Percentiles rank a stretch among this genome's conserved stretches.
Conservation (phyloP, 2,797 vertebrate species). For the Hemibagrus guttatus region DNA sequence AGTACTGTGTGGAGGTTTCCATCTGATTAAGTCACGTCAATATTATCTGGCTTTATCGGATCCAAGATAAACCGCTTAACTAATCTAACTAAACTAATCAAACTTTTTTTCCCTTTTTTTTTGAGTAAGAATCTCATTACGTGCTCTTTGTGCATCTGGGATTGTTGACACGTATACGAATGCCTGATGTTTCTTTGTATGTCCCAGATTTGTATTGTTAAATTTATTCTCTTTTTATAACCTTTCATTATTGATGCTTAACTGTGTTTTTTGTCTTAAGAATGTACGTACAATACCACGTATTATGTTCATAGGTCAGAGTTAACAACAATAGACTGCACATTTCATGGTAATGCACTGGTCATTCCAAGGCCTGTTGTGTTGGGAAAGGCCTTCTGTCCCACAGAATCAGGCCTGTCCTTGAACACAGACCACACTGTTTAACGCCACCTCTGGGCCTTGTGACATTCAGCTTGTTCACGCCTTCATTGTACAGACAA, state of each 20-base stretch:
- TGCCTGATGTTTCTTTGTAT: not conserved
- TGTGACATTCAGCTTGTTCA: constrained; percentile 69
- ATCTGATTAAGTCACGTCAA: constrained; percentile 35
- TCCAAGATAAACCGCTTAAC: constrained; percentile 27
- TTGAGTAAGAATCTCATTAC: not conserved
- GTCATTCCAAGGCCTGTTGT: constrained; percentile 42
- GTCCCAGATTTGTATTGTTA: not conserved
- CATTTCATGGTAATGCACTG: constrained; percentile 46
- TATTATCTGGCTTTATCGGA: constrained; percentile 27
- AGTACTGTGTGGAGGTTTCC: constrained; percentile 40
- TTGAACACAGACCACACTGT: constrained; percentile 69
- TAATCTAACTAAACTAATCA: not conserved
- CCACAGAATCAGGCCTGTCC: constrained; percentile 51
- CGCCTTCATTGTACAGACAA: constrained; percentile 58
- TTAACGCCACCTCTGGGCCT: constrained; percentile 54
- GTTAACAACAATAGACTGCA: constrained; percentile 35
- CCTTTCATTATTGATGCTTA: not conserved
- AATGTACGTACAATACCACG: constrained; percentile 5
- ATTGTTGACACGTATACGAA: not conserved
- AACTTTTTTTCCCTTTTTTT: not conserved
- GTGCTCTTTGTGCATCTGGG: not conserved
- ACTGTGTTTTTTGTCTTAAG: not conserved
- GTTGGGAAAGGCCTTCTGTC: constrained; percentile 51
- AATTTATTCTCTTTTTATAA: not conserved
- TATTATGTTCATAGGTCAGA: constrained; percentile 29